These are phyloP conservation scores for Psix sp. DNA, from an alignment of 1,140 invertebrate genomes.

Conservation along the genomic window DNA sequence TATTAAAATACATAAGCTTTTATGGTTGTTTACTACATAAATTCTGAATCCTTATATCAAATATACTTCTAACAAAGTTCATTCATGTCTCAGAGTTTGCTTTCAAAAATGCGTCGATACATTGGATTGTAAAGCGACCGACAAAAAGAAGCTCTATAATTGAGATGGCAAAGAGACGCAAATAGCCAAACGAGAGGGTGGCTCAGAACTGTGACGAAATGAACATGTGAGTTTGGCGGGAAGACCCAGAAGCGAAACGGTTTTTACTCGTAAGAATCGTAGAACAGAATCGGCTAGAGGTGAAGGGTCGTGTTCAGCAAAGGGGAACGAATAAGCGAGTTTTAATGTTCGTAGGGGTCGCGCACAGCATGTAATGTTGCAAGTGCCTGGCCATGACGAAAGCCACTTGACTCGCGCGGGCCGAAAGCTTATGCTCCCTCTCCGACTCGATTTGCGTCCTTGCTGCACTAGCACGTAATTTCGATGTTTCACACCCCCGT, in stretches of 20 bases:
- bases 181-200: conserved; percentile 27
- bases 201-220: conserved; percentile 11
- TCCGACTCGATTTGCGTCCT: conserved; percentile 34
- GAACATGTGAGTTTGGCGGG: conserved; percentile 30
- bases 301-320: conserved; percentile 36
- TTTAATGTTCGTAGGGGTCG: conserved; percentile 62
- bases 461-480: conserved; percentile 41
- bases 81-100: conserved; percentile 22
- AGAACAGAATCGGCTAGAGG: conserved; percentile 6
- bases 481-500: conserved; percentile 56
- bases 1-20: no score
- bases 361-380: conserved; percentile 32
- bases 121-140: background rate
- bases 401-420: conserved; percentile 65
- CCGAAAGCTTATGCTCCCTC: conserved; percentile 47
- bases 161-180: conserved; percentile 29
- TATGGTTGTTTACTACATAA: no score
- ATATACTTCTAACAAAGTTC: no score
- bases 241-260: conserved; percentile 31
- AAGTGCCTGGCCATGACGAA: conserved; percentile 60
- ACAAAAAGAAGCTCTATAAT: conserved; percentile 54
- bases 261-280: conserved; percentile 23
- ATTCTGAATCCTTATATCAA: no score
- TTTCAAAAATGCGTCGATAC: no score
- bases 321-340: conserved; percentile 62